phyloP scores from a whole-genome alignment of 2,888 invertebrate genomes.

The Spilarctia lutea region DNA sequence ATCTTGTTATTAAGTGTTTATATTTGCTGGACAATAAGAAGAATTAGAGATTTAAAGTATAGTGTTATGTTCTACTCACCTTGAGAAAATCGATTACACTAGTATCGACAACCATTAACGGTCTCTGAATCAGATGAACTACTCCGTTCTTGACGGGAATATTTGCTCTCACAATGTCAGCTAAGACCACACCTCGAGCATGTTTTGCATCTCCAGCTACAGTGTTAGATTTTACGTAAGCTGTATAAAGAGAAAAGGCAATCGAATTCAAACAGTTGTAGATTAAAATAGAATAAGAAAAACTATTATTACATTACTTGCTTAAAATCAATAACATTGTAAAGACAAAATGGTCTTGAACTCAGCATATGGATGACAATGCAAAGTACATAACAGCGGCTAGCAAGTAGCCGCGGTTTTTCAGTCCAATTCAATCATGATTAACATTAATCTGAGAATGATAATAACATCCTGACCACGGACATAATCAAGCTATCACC shows the following conservation, averaged over 20 bases:
- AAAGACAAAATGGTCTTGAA: too few relatives aligned
- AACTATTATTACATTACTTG: too few relatives aligned
- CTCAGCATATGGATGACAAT: too few relatives aligned
- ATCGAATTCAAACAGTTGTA: not conserved
- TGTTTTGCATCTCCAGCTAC: slow-evolving; percentile 92
- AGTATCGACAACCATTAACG: slow-evolving; percentile 96
- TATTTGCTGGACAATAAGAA: slow-evolving; percentile 5
- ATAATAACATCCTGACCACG: too few relatives aligned
- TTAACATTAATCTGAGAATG: too few relatives aligned
- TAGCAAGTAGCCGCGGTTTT: too few relatives aligned
- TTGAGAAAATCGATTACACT: slow-evolving; percentile 94
- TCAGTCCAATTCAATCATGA: too few relatives aligned
- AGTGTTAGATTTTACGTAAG: slow-evolving; percentile 95
- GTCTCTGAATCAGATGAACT: slow-evolving; percentile 96
- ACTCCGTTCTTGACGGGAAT: slow-evolving; percentile 97
- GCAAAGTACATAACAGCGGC: too few relatives aligned
- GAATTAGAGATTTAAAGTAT: not conserved
- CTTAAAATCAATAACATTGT: too few relatives aligned
- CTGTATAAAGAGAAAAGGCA: slow-evolving; percentile 72
- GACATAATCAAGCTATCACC: too few relatives aligned
- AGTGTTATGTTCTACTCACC: slow-evolving; percentile 80
- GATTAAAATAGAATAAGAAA: not conserved
- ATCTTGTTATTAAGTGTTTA: not conserved
- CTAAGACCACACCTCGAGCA: slow-evolving; percentile 93
- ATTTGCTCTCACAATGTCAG: slow-evolving; percentile 95